Conservation (phyloP, 1,140 invertebrate species). For the Drosophila santomea region DNA sequence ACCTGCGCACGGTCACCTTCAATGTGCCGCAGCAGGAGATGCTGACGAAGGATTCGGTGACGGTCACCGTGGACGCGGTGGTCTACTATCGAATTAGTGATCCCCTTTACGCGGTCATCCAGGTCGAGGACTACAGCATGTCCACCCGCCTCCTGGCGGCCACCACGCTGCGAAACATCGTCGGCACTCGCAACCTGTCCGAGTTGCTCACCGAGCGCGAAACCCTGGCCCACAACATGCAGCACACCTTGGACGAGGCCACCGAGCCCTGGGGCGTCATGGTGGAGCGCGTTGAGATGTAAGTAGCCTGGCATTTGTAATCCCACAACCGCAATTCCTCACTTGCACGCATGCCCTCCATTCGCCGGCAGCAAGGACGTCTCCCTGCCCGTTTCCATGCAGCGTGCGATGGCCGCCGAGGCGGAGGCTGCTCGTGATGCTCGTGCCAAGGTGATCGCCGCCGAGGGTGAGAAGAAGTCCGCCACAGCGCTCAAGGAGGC, state of each 20-base stretch:
- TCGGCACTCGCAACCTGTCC: conserved; percentile 96
- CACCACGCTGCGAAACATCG: conserved; percentile 94
- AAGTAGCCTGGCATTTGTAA: conserved; percentile 79
- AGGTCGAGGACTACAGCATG: conserved; percentile 91
- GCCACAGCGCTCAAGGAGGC: conserved; percentile 95
- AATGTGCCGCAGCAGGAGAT: conserved; percentile 89
- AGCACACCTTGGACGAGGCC: conserved; percentile 87
- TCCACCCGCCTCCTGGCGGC: conserved; percentile 94
- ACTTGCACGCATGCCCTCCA: no score
- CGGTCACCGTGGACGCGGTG: conserved; percentile 95
- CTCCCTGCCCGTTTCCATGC: conserved; percentile 92
- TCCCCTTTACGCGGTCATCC: conserved; percentile 92
- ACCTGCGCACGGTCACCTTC: conserved; percentile 89
- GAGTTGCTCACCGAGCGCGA: conserved; percentile 90
- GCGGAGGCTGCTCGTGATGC: conserved; percentile 92
- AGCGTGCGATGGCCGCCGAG: conserved; percentile 95
- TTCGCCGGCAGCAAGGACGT: conserved; percentile 92
- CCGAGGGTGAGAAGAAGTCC: conserved; percentile 94
- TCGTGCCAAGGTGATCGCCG: conserved; percentile 91
- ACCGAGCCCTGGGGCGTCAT: conserved; percentile 99
- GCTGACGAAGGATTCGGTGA: conserved; percentile 95
- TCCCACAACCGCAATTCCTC: no score
- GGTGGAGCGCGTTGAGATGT: conserved; percentile 98
- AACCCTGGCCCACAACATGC: conserved; percentile 88
- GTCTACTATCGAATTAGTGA: conserved; percentile 94